These are phyloP conservation scores for Loxodonta africana DNA, from an alignment of 2,113 vertebrate species.

Conservation along the genomic window DNA sequence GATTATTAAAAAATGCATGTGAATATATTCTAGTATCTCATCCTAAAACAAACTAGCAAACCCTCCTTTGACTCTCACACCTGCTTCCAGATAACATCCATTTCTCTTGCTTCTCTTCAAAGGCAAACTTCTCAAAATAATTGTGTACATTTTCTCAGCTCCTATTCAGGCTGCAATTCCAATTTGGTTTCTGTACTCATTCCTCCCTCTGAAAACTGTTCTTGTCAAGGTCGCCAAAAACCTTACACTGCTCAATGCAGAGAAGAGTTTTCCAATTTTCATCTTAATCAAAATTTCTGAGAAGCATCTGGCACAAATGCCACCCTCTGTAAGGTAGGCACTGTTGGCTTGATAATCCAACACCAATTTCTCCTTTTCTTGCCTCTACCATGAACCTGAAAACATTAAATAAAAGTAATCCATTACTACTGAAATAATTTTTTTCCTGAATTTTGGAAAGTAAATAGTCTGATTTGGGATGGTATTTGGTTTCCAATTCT, in stretches of 20 bases:
- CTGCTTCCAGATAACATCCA: not conserved
- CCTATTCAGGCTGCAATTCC: not conserved
- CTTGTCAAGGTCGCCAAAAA: not conserved
- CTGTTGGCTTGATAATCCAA: not conserved
- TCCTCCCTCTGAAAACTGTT: not conserved
- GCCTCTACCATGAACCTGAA: not conserved
- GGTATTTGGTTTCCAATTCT: not conserved
- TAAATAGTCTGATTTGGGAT: not conserved
- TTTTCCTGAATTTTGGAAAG: slow-evolving; percentile 8
- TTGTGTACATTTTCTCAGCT: not conserved
- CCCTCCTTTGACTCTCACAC: not conserved
- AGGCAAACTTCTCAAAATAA: not conserved
- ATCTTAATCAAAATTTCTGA: slow-evolving; percentile 7
- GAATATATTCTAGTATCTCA: not conserved
- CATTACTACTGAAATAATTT: not conserved
- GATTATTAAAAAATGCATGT: not conserved
- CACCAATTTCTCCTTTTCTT: not conserved
- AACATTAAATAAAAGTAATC: not conserved
- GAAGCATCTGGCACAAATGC: not conserved
- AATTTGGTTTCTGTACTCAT: not conserved
- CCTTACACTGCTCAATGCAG: not conserved
- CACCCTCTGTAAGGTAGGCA: not conserved
- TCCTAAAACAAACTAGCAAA: not conserved
- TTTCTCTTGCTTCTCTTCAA: not conserved
- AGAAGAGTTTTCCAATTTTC: not conserved